phyloP scores from a whole-genome alignment of 2,113 vertebrate species.

The Colistium nudipinnis region DNA sequence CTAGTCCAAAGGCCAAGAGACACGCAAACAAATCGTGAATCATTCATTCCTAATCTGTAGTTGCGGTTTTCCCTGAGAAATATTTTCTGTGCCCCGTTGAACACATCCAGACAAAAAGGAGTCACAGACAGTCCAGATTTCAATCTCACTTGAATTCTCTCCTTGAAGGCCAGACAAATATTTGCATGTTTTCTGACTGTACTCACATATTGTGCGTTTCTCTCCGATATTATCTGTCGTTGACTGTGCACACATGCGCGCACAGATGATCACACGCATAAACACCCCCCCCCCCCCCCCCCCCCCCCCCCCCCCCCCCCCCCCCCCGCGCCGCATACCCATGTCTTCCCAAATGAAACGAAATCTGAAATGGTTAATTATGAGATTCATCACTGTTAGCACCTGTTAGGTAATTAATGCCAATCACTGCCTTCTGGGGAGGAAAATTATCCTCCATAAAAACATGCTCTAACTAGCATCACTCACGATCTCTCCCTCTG shows the following conservation, averaged over 20 bases:
- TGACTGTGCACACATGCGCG: not conserved
- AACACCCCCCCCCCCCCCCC: conserved; percentile 17
- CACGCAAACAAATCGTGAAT: too few species aligned
- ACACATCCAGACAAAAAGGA: not conserved
- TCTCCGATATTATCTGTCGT: not conserved
- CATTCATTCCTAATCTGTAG: too few species aligned
- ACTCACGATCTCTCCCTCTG: conserved; percentile 34
- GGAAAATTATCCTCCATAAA: conserved; percentile 71
- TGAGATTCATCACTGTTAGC: conserved; percentile 72
- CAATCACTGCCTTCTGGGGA: conserved; percentile 76
- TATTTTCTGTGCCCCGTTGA: not conserved
- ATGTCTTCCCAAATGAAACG: conserved; percentile 67
- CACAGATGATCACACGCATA: conserved; percentile 15
- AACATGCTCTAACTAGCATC: conserved; percentile 58
- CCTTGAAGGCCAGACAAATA: not conserved
- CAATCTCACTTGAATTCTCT: not conserved
- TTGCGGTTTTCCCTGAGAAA: not conserved
- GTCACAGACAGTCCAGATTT: not conserved
- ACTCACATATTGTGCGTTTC: not conserved
- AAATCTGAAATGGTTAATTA: conserved; percentile 75
- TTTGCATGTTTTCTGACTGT: not conserved
- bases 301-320: conserved; percentile 8
- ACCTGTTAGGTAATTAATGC: conserved; percentile 81
- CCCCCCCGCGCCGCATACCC: conserved; percentile 20
- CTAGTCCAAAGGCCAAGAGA: too few species aligned